Evolutionary conservation across 2,888 invertebrate species (phyloP), one percentile per base, ranked within the genome.

Genomic region (Catocala nupta): DNA sequence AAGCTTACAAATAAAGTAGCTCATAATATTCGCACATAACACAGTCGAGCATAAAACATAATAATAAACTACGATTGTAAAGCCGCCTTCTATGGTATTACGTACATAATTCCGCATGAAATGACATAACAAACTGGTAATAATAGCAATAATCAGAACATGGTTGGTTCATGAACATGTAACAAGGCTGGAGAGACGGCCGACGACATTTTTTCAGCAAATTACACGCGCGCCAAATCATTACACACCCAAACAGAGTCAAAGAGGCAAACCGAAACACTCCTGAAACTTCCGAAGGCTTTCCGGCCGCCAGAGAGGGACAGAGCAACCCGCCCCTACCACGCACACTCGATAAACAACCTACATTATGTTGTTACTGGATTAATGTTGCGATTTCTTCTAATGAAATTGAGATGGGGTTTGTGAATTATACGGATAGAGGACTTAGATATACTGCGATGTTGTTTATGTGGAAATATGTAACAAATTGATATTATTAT

Each of bases 201-300:
- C 75, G 81, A 82, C 81, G 89, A 88, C 91, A 90, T 91, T 92
- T 92, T 92, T 93, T 91, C 90, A 88, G 82, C 86, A 88, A 91
- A 92, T 92, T 92, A 91, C 89, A 84, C 90, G 87, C 84, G 84
- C 86, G 86, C 88, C 90, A 88, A 93, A 92, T 93, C 90, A 93
- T 93, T 93, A 92, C 91, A 90, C 91, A 90, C 91, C 90, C 90
- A 91, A 93, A 93, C 92, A 91, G 89, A 93, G 91, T 90, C 92
- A 90, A 91, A 93, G 92, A 92, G 92, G 92, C 93, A 91, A 93
- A 91, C 93, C 92, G 90, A 91, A 91, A 89, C 89, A 90, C 91
- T 92, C 89, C 84, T 85, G 88, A 86, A 92, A 92, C 90, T 90
- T 91, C 90, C 90, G 89, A 90, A 88, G 85, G 86, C 85, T 88